phyloP scores from a whole-genome alignment of 2,113 vertebrate species.

The Sus scrofa region DNA sequence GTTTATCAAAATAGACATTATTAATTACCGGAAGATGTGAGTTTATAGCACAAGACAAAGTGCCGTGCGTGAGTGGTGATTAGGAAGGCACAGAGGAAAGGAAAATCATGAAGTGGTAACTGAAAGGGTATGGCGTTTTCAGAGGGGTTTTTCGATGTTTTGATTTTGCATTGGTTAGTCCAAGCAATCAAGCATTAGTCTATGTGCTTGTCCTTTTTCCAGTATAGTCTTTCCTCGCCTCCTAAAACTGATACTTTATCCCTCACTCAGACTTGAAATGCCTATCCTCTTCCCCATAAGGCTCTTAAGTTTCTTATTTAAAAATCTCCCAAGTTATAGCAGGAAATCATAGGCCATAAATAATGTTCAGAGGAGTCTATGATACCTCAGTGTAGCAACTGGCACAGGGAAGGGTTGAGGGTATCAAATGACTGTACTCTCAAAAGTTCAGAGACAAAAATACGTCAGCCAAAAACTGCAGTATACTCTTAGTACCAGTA shows the following conservation, averaged over 20 bases:
- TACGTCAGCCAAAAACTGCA: neutral
- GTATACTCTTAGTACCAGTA: neutral
- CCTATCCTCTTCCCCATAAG: neutral
- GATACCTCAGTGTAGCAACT: neutral
- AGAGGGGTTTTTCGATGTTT: neutral
- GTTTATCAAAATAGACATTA: neutral
- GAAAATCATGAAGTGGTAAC: too few species aligned
- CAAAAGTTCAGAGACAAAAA: neutral
- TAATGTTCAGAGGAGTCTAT: neutral
- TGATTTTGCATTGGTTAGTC: neutral
- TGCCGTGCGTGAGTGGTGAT: neutral
- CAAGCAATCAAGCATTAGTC: neutral
- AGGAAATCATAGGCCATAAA: neutral
- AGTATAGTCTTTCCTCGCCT: neutral
- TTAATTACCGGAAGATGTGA: neutral
- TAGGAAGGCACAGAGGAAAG: neutral
- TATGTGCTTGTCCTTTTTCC: neutral
- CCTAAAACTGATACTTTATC: neutral
- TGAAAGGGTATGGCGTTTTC: neutral
- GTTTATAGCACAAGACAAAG: neutral
- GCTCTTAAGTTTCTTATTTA: neutral
- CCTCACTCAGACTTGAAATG: neutral
- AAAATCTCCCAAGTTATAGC: neutral
- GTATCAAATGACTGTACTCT: neutral
- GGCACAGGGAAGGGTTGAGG: fast-evolving